These are phyloP conservation scores for Clunio marinus DNA, from an alignment of 2,888 invertebrate species.

Conservation along the genomic window DNA sequence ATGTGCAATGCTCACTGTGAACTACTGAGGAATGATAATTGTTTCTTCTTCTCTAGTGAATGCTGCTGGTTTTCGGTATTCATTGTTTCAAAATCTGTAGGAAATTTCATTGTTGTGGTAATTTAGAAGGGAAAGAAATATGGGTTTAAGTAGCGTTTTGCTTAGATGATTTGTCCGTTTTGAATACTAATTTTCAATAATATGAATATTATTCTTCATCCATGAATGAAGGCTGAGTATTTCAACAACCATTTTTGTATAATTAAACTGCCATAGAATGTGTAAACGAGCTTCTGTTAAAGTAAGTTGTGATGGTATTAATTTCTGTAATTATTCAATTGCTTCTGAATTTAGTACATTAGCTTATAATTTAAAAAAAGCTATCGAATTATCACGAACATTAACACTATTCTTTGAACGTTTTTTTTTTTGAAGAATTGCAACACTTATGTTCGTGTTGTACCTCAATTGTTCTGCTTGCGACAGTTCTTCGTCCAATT, in stretches of 20 bases:
- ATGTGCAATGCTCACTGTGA: constrained; percentile 25
- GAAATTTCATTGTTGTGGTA: constrained; percentile 6
- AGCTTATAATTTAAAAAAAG: no score
- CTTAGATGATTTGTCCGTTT: neutral
- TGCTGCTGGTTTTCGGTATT: neutral
- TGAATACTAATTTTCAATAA: neutral
- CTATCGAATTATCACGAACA: constrained; percentile 17
- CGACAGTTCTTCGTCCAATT: neutral
- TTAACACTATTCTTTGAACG: constrained; percentile 19
- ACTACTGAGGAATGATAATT: constrained; percentile 25
- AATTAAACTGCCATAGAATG: constrained; percentile 6
- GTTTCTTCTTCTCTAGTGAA: constrained; percentile 19
- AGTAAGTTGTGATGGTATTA: neutral
- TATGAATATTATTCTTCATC: neutral
- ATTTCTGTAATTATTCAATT: constrained; percentile 21
- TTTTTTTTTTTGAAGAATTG: neutral
- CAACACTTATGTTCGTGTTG: neutral
- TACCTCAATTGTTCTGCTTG: no score
- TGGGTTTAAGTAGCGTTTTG: constrained; percentile 23
- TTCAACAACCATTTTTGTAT: neutral
- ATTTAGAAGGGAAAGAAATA: constrained; percentile 25
- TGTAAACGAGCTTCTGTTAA: constrained; percentile 12
- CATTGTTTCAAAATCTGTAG: neutral
- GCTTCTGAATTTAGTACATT: neutral
- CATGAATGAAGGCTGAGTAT: neutral